Percentiles rank a stretch among this genome's conserved stretches.
Conservation (phyloP, 2,113 vertebrate species). For the Crotalus helleri region DNA sequence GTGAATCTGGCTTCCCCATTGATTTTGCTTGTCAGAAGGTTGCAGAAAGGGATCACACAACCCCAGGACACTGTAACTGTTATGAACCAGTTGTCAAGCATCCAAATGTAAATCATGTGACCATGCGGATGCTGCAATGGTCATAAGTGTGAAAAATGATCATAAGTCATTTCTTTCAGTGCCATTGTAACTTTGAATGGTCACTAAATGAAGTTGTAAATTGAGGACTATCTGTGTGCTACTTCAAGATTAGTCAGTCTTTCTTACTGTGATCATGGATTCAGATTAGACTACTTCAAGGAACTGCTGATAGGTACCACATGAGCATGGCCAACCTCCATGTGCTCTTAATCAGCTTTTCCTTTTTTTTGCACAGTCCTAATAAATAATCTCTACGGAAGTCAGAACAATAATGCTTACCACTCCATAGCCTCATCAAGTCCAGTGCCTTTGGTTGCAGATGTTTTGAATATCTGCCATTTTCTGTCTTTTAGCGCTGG, state of each 20-base stretch:
- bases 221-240: background rate
- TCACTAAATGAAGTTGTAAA: no score
- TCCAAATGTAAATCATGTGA: no score
- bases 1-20: no score
- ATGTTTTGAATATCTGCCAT: conserved; percentile 99
- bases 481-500: conserved; percentile 94
- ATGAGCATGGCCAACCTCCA: background rate
- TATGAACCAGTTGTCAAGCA: no score
- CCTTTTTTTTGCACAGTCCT: background rate
- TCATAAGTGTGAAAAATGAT: no score
- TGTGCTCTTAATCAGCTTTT: background rate
- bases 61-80: no score
- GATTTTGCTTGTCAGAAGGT: no score
- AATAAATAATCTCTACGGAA: background rate
- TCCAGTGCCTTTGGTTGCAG: conserved; percentile 92
- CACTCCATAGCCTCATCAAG: conserved; percentile 98
- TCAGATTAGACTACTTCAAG: background rate
- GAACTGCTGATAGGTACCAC: background rate
- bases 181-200: no score
- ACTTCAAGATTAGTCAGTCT: background rate
- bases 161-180: no score
- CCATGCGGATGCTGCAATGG: no score
- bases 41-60: no score
- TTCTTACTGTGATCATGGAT: background rate
- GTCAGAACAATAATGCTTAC: conserved; percentile 62